Base-by-base conservation (phyloP, 2,113 vertebrate genomes). In the Leuciscus idus region DNA sequence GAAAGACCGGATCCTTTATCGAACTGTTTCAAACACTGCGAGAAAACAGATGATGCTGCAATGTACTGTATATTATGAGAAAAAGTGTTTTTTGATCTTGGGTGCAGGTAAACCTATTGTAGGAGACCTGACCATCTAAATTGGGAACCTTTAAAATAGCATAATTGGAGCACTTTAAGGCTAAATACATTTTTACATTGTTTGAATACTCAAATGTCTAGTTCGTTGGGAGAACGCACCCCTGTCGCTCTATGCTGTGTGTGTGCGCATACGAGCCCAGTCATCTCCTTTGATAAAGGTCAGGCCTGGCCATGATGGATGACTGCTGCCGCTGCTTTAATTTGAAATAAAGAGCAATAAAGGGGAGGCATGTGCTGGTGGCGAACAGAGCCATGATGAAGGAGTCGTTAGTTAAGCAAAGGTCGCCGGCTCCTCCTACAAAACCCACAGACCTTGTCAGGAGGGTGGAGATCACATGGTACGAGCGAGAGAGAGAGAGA, bases 391-490 rank as follows among this genome's bases (percentile, higher is more conserved):
- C 46, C 86, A 93, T 88, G 46, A 64, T 91, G 88, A 92, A 92
- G 92, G 88, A 92, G 83, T 91, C 94, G 94, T 96, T 94, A 93
- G 92, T 93, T 95, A 95, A 96, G 91, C 89, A 95, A 96, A 97
- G 97, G 96, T 97, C 95, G 93, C 83, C 3, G 5, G 87, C 89
- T 94, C 93, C 92, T 93, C 94, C 94, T 86, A 72, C 86, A 92
- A 92, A 92, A 83, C 79, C 83, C 90, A 91, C 92, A 92, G 91
- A 87, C 83, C 88, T 91, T 93, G 92, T 94, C 92, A 92, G 89
- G 26, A 83, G 6, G 72, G 80, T 68, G 89, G 66, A n/a, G 50
- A 86, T 92, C 90, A 86, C 90, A 88, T 48, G 57, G 36, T 78
- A 50, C 85, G 7, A 48, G 84, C 89, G 19, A 23, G 89, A 84